Evolutionary conservation across 37 sponge, comb jelly and placozoan species (phyloP).

Genomic region (Oopsacas minuta): DNA sequence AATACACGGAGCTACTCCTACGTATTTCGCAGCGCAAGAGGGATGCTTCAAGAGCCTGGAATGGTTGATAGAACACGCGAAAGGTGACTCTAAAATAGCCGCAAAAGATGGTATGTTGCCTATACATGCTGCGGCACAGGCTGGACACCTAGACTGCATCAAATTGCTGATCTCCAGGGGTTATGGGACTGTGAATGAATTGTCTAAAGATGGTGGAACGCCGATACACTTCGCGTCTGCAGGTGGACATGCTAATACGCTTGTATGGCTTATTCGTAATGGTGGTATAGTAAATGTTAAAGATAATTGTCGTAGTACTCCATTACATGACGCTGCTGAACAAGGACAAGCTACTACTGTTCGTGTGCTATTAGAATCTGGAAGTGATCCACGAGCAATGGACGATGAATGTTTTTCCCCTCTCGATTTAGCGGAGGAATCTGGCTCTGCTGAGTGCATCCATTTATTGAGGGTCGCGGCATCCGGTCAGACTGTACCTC

Average conservation of each 20-base stretch:
- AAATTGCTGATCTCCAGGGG: background rate
- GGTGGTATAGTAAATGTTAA: conserved; percentile 36
- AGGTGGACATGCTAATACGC: conserved; percentile 50
- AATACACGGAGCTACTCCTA: conserved; percentile 66
- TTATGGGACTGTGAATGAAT: background rate
- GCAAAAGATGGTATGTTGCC: conserved; percentile 27
- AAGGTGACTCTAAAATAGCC: conserved; percentile 23
- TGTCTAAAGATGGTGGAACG: conserved; percentile 65
- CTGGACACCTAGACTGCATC: conserved; percentile 22
- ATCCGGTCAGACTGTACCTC: background rate
- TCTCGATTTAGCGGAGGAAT: background rate
- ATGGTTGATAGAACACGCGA: conserved; percentile 36
- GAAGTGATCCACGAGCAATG: background rate
- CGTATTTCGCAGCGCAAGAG: conserved; percentile 86
- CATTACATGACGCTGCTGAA: conserved; percentile 77
- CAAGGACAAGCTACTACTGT: conserved; percentile 50
- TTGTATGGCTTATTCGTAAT: conserved; percentile 44
- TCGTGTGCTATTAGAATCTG: background rate
- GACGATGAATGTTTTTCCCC: background rate
- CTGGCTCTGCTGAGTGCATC: background rate
- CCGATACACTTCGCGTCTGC: conserved; percentile 83
- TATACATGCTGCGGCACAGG: conserved; percentile 23
- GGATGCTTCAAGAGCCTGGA: conserved; percentile 57
- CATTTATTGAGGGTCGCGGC: background rate
- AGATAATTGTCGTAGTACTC: conserved; percentile 67